phyloP scores from a whole-genome alignment of 2,888 invertebrate species.

The Entomobrya multifasciata region DNA sequence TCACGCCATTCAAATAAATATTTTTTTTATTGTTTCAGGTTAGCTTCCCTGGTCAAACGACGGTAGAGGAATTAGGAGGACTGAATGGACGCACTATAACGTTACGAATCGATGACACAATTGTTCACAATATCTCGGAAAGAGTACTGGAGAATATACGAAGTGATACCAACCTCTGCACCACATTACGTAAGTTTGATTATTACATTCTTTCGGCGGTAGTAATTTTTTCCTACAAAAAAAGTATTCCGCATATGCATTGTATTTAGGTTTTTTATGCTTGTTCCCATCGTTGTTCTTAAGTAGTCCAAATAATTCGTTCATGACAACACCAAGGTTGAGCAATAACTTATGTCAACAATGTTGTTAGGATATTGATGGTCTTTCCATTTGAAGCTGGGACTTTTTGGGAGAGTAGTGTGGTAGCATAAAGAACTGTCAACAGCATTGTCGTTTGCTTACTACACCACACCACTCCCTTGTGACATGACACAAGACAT shows the following conservation, averaged over 20 bases:
- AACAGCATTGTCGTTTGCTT: slow-evolving; percentile 19
- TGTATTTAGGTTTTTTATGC: neutral
- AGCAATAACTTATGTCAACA: slow-evolving; percentile 50
- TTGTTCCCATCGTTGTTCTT: neutral
- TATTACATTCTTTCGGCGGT: no score
- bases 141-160: slow-evolving; percentile 78
- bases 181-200: slow-evolving; percentile 76
- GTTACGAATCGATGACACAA: slow-evolving; percentile 78
- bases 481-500: neutral
- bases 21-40: slow-evolving; percentile 54
- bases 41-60: slow-evolving; percentile 58
- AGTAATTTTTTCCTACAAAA: no score
- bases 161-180: slow-evolving; percentile 77
- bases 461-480: slow-evolving; percentile 4
- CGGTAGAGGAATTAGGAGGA: slow-evolving; percentile 64
- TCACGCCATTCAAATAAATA: slow-evolving; percentile 36
- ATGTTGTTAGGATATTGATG: slow-evolving; percentile 4
- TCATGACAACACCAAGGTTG: slow-evolving; percentile 29
- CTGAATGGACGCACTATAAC: slow-evolving; percentile 75
- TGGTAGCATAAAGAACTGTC: slow-evolving; percentile 1
- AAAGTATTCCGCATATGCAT: neutral
- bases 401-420: slow-evolving; percentile 2
- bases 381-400: neutral
- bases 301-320: neutral
- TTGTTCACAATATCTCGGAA: slow-evolving; percentile 79